Evolutionary conservation across 2,797 vertebrate species (phyloP).

Genomic region (Antrozous pallidus): DNA sequence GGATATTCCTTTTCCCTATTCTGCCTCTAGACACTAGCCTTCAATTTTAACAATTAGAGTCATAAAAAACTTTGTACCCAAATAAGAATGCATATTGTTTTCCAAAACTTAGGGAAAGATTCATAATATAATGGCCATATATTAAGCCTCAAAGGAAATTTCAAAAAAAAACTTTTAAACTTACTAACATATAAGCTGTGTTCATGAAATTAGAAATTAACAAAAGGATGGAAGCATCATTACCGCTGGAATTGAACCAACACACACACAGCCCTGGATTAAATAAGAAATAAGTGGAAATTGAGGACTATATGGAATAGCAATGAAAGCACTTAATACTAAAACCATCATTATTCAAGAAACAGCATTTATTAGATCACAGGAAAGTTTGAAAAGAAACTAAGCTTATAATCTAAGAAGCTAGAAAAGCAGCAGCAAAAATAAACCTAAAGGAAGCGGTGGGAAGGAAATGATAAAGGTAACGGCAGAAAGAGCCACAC

Average conservation of each 20-base stretch:
- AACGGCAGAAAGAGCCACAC: not conserved
- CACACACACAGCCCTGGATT: not conserved
- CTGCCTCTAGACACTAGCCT: not conserved
- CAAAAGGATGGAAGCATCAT: not conserved
- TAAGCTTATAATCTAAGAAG: not conserved
- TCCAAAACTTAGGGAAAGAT: not conserved
- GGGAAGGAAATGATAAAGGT: not conserved
- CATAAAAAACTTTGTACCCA: not conserved
- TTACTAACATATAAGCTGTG: not conserved
- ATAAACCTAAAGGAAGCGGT: not conserved
- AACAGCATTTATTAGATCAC: conserved; percentile 7
- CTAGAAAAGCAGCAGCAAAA: conserved; percentile 7
- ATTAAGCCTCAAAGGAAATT: not conserved
- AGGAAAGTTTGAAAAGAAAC: not conserved
- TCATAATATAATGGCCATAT: not conserved
- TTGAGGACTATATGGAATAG: not conserved
- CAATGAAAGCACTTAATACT: not conserved
- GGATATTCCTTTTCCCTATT: not conserved
- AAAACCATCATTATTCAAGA: not conserved
- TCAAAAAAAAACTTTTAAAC: not conserved
- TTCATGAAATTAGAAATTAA: conserved; percentile 19
- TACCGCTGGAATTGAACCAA: not conserved
- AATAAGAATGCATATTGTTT: not conserved
- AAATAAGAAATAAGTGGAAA: not conserved
- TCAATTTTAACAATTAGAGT: not conserved